Conservation (phyloP, 64 coral and sea anemone genomes). For the Pachyseris speciosa region DNA sequence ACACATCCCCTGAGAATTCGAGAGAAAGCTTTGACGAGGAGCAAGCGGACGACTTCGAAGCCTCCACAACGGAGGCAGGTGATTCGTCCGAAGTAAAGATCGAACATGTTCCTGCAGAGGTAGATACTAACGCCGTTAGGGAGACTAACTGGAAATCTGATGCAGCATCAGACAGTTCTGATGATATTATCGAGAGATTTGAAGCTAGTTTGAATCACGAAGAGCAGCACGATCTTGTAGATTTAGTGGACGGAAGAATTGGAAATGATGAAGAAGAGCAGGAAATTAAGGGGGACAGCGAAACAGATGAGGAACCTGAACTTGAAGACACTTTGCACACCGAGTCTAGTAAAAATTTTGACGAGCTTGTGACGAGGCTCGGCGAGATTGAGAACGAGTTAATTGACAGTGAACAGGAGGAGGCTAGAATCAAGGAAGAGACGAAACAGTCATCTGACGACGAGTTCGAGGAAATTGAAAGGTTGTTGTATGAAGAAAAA, state of each 20-base stretch:
- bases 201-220: not conserved
- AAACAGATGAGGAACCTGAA: not conserved
- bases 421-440: not conserved
- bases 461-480: constrained; percentile 42
- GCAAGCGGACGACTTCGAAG: not conserved
- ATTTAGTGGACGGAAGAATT: not conserved
- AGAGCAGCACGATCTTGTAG: not conserved
- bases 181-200: constrained; percentile 39
- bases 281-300: not conserved
- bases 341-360: not conserved
- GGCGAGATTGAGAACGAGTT: constrained; percentile 45
- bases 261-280: not conserved
- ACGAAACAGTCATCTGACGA: not conserved
- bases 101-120: not conserved
- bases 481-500: constrained; percentile 38
- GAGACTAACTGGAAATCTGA: not conserved
- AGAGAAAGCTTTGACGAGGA: not conserved
- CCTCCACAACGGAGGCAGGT: not conserved
- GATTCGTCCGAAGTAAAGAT: not conserved
- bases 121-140: not conserved
- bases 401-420: constrained; percentile 13
- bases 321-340: not conserved
- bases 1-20: constrained; percentile 16
- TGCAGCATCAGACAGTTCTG: constrained; percentile 5
- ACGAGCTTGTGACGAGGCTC: constrained; percentile 15